Evolutionary conservation across 2,113 vertebrate species (phyloP), one percentile per base, ranked within the genome.

Genomic region (Alligator sinensis): DNA sequence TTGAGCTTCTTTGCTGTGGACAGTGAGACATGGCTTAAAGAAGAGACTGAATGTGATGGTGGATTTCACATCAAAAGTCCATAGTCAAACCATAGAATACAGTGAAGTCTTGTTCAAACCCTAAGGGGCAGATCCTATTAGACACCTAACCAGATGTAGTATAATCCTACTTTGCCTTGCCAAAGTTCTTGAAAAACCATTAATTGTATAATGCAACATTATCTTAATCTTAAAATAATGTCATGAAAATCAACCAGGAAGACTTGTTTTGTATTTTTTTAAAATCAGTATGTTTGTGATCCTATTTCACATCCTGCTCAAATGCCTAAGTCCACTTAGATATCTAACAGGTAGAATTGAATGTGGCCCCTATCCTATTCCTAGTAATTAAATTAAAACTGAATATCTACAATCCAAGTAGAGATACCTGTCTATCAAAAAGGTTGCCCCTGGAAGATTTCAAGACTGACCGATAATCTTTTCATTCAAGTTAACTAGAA

Each of bases 391-490:
- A 72, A 25, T 1, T 11, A 68, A 0, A 2, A 63, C 74, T 38
- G 64, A 34, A 87, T 83, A 59, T 64, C 87, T 47, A 25, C 72
- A 80, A 55, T 70, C 81, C 2, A 3, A 86, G 54, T 4, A 8
- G 78, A 90, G 86, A 94, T 91, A 89, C 55, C 91, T 80, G 80
- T 94, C 94, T 95, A 82, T 54, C 81, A 86, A 85, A 78, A 80
- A 2, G 77, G 59, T 21, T 60, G 88, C n/a, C 87, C 64, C 11
- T 11, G 47, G 81, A 64, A 89, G 64, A 55, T 25, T 77, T 88
- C 9, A 6, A 79, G 83, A 84, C 15, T 17, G 57, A 22, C 87
- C 66, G 94, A 92, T 87, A 78, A 80, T 80, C 21, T 38, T 74
- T 88, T 84, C 30, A 66, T 11, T 70, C 4, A 34, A 70, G 38